Base-by-base conservation (phyloP, 2,797 vertebrate species). In the Echiichthys vipera region DNA sequence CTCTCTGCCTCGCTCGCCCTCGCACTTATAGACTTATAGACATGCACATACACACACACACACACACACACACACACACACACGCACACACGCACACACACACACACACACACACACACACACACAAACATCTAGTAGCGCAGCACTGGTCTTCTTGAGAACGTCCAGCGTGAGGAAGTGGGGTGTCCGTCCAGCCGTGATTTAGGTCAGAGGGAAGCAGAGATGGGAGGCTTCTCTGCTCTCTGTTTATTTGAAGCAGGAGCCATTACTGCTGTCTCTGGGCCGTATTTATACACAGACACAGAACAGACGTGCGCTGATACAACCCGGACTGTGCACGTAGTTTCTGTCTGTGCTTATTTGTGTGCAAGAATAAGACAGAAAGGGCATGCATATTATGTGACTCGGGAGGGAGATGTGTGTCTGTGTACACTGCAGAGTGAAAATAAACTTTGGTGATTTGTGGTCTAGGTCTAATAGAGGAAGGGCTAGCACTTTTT, bases 181-280 rank as follows among this genome's bases (percentile, higher is more conserved):
- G 85, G 80, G 88, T 92, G 78, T 90, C 86, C 84, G 90, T 93
- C 86, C 91, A 87, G 78, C 83, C 77, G 81, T 94, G 93, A 94
- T 94, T 94, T 93, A 95, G 90, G 88, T 91, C 86, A 82, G 81
- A 86, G 85, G 88, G 84, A 91, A 84, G 84, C 81, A 89, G 88
- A 76, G 86, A 85, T 84, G 87, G 89, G 88, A 88, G 90, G 84
- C 88, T 91, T 87, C 87, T 90, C 83, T 81, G 81, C 86, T 81
- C 85, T 92, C 51, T 95, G 94, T 95, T 95, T 95, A 95, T 95
- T 95, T 95, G 91, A 94, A 93, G 92, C 91, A 74, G 90, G 87
- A 93, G 93, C 93, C 93, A 94, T 95, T 93, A 94, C 91, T 92
- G 91, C 91, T 90, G 91, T 93, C 92, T 90, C 86, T 92, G 83